These are phyloP conservation scores for Recurvirostra avosetta DNA, from an alignment of 2,113 vertebrate genomes.

Conservation along the genomic window DNA sequence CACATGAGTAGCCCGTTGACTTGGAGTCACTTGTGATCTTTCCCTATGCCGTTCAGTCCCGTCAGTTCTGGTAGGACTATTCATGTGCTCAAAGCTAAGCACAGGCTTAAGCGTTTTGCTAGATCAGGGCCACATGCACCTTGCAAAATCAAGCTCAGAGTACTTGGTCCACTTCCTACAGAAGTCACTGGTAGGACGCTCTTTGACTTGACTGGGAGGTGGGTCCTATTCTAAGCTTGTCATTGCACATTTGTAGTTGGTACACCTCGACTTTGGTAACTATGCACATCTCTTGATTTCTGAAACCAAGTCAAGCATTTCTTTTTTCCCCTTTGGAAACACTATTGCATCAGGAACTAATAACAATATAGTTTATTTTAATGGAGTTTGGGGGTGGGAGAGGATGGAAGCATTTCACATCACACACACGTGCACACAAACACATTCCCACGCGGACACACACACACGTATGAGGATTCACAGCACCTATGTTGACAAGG, in stretches of 20 bases:
- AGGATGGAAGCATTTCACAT: constrained; percentile 65
- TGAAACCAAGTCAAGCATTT: constrained; percentile 66
- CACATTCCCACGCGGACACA: background rate
- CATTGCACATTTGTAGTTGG: constrained; percentile 75
- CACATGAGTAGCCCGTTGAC: background rate
- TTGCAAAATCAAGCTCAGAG: constrained; percentile 61
- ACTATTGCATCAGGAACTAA: constrained; percentile 57
- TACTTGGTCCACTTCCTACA: constrained; percentile 5
- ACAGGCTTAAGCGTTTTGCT: constrained; percentile 25
- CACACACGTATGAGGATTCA: constrained; percentile 61
- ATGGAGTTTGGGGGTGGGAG: constrained; percentile 46
- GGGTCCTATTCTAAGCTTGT: constrained; percentile 60
- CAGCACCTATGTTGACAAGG: constrained; percentile 71
- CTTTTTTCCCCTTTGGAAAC: constrained; percentile 54
- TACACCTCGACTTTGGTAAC: constrained; percentile 77
- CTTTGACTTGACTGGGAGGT: constrained; percentile 51
- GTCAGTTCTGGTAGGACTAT: background rate
- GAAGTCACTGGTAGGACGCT: constrained; percentile 18
- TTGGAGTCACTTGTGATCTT: constrained; percentile 33
- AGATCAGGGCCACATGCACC: constrained; percentile 18
- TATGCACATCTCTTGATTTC: constrained; percentile 81
- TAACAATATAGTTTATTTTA: constrained; percentile 48
- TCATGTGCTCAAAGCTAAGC: constrained; percentile 19
- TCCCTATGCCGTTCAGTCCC: background rate
- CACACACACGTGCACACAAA: background rate